Percentiles rank a stretch among this genome's conserved stretches.
phyloP scores from a whole-genome alignment of 2,888 invertebrate genomes.

The Crossocerus cetratus region DNA sequence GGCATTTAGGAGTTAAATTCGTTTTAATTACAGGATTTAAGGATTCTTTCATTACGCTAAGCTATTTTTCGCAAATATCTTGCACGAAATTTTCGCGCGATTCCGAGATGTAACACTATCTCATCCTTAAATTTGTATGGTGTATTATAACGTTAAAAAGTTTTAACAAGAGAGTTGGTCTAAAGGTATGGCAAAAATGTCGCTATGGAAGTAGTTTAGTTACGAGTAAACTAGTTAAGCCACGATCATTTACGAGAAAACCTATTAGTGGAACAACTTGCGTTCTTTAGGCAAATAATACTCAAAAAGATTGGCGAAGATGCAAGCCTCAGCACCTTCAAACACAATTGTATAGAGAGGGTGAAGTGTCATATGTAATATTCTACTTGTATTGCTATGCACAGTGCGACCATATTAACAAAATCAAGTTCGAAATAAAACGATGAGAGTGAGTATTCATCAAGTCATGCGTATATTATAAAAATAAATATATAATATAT shows the following conservation, averaged over 20 bases:
- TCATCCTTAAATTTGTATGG: constrained; percentile 1
- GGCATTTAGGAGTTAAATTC: background rate
- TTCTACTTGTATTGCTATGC: constrained; percentile 48
- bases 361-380: constrained; percentile 46
- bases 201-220: constrained; percentile 8
- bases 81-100: background rate
- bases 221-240: constrained; percentile 5
- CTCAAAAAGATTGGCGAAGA: constrained; percentile 22
- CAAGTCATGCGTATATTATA: constrained; percentile 63
- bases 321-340: constrained; percentile 31
- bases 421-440: constrained; percentile 30
- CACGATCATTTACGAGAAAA: constrained; percentile 2
- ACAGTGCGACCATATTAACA: constrained; percentile 43
- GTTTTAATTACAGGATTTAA: background rate
- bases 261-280: constrained; percentile 29
- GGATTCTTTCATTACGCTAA: background rate
- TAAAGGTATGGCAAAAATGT: background rate
- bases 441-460: constrained; percentile 48
- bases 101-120: background rate
- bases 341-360: constrained; percentile 45
- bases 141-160: background rate
- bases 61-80: background rate
- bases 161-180: background rate
- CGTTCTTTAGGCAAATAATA: constrained; percentile 45
- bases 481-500: constrained; percentile 68